Base-by-base conservation (phyloP, 2,797 vertebrate species). In the Sebastolobus alascanus region DNA sequence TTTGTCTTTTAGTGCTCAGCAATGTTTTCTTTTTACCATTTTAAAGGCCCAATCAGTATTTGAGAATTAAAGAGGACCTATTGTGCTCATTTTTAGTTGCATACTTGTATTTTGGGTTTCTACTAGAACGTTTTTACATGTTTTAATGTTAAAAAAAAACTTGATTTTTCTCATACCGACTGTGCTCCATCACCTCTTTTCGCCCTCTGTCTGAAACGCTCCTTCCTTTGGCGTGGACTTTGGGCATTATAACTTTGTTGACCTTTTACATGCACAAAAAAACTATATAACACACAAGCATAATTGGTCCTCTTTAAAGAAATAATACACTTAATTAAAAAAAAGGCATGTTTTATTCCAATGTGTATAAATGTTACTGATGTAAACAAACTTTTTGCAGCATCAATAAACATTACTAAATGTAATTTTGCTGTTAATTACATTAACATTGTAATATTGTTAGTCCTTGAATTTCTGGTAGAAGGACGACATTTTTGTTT, bases 1-100 rank as follows among this genome's bases (percentile, higher is more conserved):
- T 84, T 70, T 79, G n/a, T 55, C 18, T 55, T 65, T 11, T 5
- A 27, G 3, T 75, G 46, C 66, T 29, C 33, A 29, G 64, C 27
- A 46, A 8, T 27, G 46, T 52, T 68, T 58, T 52, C 0, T 58
- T 25, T 61, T 16, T 43, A 11, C 13, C 18, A 29, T 70, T 60
- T 56, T 31, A 18, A 81, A 78, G 35, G 25, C 5, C 58, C 6
- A 56, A 79, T 31, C 7, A 18, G 12, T 43, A 4, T 59, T 59
- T 54, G 55, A 4, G 9, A 56, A 58, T 73, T 13, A 56, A 54
- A 76, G 14, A 52, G 0, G 18, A 52, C 46, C 46, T 52, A 4
- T 52, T n/a, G 8, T 52, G 46, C 4, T 52, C 46, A 20, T 52
- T 50, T 50, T 50, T 16, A 50, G 43, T 7, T 20, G 43, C 43